Base-by-base conservation (phyloP, 2,797 vertebrate species). In the Tragelaphus oryx region DNA sequence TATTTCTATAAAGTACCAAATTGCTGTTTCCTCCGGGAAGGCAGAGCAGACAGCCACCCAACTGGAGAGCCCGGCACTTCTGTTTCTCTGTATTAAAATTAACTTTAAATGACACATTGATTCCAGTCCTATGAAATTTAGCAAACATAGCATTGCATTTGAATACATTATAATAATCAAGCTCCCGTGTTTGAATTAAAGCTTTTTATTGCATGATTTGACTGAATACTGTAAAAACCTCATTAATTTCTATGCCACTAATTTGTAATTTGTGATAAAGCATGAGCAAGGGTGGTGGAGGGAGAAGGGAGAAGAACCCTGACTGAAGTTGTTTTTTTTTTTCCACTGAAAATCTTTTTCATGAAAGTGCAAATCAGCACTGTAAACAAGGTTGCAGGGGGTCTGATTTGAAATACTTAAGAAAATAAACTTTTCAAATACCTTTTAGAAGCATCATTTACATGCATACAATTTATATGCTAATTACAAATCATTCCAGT, bases 111-210 rank as follows among this genome's bases (percentile, higher is more conserved):
- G 89, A 91, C 75, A 52, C 81, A 71, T 78, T 76, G 92, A 96
- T 87, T 95, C 74, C 65, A 87, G 41, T 48, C 44, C 80, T 82
- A 6, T 50, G 80, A 91, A 95, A 92, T 92, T 89, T 55, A 94
- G 96, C 89, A 89, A 95, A 95, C 91, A 93, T 71, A 65, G 93
- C 93, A 92, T 93, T 71, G 14, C 87, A 95, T 97, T 97, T 96
- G 93, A 97, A 97, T 96, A 96, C 89, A 97, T 97, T 97, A 95
- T 89, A 94, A 96, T 96, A 96, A 97, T 87, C 91, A 95, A 95
- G 84, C 71, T 7, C 65, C 79, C 14, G 62, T 93, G 96, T 96
- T 97, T 96, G 95, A 92, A 92, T 96, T 96, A 94, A 93, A 96
- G 91, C 96, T 93, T 96, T 96, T 85, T 87, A 85, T 55, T 95